These are phyloP conservation scores for Rattus norvegicus DNA, from an alignment of 2,113 vertebrate species.

Conservation along the genomic window GRCr8 NC_086029.1:73410001-73410500, in stretches of 20 bases:
- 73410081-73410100: not conserved
- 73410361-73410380: not conserved
- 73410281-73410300: not conserved
- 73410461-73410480: not conserved
- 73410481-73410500: not conserved
- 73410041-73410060: constrained; percentile 6
- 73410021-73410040: constrained; percentile 25
- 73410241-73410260: not conserved
- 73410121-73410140: not conserved
- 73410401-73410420: constrained; percentile 16
- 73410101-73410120: not conserved
- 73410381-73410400: not conserved
- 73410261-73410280: not conserved
- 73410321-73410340: constrained; percentile 11
- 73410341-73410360: not conserved
- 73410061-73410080: constrained; percentile 35
- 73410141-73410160: not conserved
- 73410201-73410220: not conserved
- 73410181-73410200: not conserved
- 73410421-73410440: constrained; percentile 3
- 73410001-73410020: not conserved
- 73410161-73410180: not conserved
- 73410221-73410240: not conserved
- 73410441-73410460: not conserved
- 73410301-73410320: not conserved